Conservation (phyloP, 1,140 invertebrate genomes). For the Orchestia grillus region DNA sequence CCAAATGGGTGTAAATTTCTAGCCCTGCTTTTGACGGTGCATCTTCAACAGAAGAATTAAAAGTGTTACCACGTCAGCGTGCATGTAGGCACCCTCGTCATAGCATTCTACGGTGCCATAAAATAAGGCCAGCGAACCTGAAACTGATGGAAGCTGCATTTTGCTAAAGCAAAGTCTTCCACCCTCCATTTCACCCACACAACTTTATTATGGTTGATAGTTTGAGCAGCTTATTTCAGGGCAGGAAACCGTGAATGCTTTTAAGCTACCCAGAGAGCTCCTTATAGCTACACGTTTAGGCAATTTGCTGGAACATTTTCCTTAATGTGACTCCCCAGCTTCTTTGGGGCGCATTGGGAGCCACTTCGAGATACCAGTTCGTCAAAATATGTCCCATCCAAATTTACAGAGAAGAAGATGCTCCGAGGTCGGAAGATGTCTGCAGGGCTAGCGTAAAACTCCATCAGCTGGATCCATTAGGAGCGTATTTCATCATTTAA, state of each 20-base stretch:
- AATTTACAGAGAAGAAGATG: neutral
- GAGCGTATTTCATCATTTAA: neutral
- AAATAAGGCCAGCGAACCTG: neutral
- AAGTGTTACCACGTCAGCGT: too few species aligned
- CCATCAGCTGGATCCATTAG: neutral
- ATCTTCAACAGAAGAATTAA: too few species aligned
- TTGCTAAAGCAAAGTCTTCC: neutral
- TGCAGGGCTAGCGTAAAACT: neutral
- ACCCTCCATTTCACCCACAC: neutral
- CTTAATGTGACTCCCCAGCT: neutral
- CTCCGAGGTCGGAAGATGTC: neutral
- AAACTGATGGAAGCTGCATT: neutral
- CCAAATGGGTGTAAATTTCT: too few species aligned
- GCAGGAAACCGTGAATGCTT: neutral
- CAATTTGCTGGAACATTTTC: conserved; percentile 8
- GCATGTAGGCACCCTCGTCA: too few species aligned
- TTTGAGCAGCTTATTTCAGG: neutral
- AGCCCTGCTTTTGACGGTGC: too few species aligned
- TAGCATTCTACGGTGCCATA: too few species aligned
- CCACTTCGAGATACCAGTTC: neutral
- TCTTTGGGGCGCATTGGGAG: neutral
- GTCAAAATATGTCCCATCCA: neutral
- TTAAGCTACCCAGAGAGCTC: neutral
- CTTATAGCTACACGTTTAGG: neutral
- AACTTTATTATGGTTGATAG: neutral